Conservation (phyloP, 2,113 vertebrate genomes). For the Vanacampus margaritifer region DNA sequence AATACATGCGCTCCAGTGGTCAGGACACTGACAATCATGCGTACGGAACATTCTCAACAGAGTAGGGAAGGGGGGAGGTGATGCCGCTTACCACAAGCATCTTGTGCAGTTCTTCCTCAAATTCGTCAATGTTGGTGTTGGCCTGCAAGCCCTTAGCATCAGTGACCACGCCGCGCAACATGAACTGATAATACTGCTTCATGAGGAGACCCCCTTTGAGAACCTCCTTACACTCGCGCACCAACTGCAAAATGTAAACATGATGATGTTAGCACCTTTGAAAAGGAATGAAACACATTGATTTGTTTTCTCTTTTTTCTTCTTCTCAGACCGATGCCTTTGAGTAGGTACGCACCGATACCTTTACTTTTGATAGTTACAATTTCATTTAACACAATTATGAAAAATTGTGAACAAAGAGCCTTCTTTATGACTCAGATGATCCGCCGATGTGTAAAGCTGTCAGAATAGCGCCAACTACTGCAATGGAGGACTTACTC, state of each 20-base stretch:
- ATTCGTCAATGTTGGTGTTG: conserved; percentile 91
- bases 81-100: conserved; percentile 87
- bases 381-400: too few relatives aligned
- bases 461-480: too few relatives aligned
- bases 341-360: too few relatives aligned
- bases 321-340: too few relatives aligned
- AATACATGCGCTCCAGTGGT: not conserved
- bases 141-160: conserved; percentile 78
- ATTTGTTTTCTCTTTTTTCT: too few relatives aligned
- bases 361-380: too few relatives aligned
- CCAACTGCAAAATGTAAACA: conserved; percentile 76
- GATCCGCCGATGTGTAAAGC: too few relatives aligned
- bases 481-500: too few relatives aligned
- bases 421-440: too few relatives aligned
- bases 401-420: too few relatives aligned
- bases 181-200: conserved; percentile 99
- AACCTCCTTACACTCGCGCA: conserved; percentile 96
- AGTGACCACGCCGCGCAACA: conserved; percentile 83
- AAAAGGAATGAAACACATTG: not conserved
- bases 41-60: not conserved
- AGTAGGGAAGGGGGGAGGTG: not conserved
- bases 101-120: conserved; percentile 96
- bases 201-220: conserved; percentile 95
- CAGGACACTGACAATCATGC: not conserved
- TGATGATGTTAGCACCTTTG: conserved; percentile 4